Percentiles rank a stretch among this genome's conserved stretches.
Conservation (phyloP, 2,113 vertebrate species). For the Antechinus flavipes region DNA sequence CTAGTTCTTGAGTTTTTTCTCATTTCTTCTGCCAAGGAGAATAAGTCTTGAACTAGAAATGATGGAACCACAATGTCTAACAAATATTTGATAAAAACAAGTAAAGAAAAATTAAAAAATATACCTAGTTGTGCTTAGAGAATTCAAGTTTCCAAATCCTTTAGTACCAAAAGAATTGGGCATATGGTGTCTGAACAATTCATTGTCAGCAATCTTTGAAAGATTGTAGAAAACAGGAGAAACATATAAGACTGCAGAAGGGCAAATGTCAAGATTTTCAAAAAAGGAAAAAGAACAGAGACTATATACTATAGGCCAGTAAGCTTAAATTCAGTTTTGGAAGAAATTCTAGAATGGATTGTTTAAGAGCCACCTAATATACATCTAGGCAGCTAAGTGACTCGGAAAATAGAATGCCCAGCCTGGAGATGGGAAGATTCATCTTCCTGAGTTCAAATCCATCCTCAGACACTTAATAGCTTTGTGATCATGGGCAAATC, state of each 20-base stretch:
- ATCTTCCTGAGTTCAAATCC: too few relatives aligned
- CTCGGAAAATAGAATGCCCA: too few relatives aligned
- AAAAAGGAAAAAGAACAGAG: not conserved
- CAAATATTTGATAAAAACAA: not conserved
- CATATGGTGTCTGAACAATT: not conserved
- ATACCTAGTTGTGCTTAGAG: not conserved
- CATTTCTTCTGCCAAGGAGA: not conserved
- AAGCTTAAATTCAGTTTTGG: not conserved
- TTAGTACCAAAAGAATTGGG: not conserved
- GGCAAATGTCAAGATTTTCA: not conserved
- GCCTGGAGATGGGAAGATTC: too few relatives aligned
- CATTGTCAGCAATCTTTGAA: not conserved
- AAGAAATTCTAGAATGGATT: not conserved
- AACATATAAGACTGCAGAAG: not conserved
- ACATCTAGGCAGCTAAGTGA: not conserved
- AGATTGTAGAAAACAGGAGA: not conserved
- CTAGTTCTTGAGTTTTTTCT: not conserved
- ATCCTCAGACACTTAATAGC: too few relatives aligned
- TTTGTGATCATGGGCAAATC: too few relatives aligned
- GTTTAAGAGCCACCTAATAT: not conserved
- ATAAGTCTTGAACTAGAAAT: not conserved
- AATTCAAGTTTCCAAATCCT: not conserved
- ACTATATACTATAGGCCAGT: not conserved
- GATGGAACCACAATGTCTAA: not conserved
- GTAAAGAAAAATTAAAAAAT: not conserved